A percentile compares a stretch with the other conserved stretches of the same genome.
Conservation (phyloP, 2,888 invertebrate genomes). For the Morpho deidamia region DNA sequence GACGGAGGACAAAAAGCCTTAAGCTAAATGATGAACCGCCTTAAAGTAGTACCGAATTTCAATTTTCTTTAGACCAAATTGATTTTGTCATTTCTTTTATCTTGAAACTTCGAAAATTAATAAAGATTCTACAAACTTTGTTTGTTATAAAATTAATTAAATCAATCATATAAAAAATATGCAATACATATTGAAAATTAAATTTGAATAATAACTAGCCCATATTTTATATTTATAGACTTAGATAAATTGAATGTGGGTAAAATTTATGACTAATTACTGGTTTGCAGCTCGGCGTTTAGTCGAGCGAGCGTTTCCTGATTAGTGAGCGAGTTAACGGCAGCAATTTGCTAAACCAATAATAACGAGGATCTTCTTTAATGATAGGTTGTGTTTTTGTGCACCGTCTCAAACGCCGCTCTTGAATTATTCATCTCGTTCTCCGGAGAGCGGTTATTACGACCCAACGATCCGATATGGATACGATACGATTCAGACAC, state of each 20-base stretch:
- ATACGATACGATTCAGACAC: background rate
- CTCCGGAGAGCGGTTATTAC: background rate
- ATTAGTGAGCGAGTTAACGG: slow-evolving; percentile 25
- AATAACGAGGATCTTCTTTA: slow-evolving; percentile 33
- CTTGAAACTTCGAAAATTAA: no score
- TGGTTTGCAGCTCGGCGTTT: slow-evolving; percentile 3
- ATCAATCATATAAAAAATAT: no score
- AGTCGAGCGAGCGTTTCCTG: slow-evolving; percentile 12
- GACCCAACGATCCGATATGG: background rate
- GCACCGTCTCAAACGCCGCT: slow-evolving; percentile 29
- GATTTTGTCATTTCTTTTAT: no score
- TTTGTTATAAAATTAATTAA: no score
- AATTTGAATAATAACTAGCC: no score
- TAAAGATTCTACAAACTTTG: no score
- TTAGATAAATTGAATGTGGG: background rate
- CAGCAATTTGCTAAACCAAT: slow-evolving; percentile 38
- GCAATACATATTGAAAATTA: no score
- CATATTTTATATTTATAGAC: background rate
- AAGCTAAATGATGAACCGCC: no score
- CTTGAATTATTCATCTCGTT: slow-evolving; percentile 35
- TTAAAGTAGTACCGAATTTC: no score
- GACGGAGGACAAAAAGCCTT: no score
- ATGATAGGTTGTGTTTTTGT: slow-evolving; percentile 43
- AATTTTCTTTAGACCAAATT: no score
- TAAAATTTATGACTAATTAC: background rate